These are phyloP conservation scores for Delphinapterus leucas DNA, from an alignment of 2,113 vertebrate species.

Conservation along the genomic window DNA sequence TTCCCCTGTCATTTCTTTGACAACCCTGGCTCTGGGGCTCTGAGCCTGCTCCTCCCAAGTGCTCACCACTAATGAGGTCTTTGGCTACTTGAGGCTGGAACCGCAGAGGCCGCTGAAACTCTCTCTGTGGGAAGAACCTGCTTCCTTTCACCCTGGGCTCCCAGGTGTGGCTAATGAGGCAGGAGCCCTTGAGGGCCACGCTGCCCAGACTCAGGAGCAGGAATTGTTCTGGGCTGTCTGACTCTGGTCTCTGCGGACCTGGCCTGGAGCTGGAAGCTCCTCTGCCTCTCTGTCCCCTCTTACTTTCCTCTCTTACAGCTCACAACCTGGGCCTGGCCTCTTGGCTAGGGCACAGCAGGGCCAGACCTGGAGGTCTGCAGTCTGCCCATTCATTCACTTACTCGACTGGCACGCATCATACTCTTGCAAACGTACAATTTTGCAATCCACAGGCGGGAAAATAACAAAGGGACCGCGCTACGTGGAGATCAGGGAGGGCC, in stretches of 20 bases:
- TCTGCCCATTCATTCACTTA: background rate
- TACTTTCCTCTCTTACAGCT: background rate
- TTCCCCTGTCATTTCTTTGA: background rate
- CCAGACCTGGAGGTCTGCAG: background rate
- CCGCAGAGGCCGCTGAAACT: background rate
- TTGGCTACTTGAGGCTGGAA: background rate
- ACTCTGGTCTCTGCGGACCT: background rate
- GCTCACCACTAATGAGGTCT: slow-evolving; percentile 13
- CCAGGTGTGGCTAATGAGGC: background rate
- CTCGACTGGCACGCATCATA: background rate
- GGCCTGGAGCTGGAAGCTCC: background rate
- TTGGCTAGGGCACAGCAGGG: background rate
- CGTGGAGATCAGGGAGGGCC: background rate
- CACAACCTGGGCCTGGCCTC: background rate
- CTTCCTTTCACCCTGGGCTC: background rate
- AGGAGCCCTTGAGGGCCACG: background rate
- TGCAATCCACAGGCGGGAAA: background rate
- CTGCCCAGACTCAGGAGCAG: background rate
- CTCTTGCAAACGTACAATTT: background rate
- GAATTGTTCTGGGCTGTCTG: background rate
- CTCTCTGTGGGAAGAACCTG: slow-evolving; percentile 42
- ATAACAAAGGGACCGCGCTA: background rate
- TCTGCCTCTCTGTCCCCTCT: background rate
- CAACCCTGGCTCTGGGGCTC: background rate
- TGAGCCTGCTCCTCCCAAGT: background rate